Evolutionary conservation across 2,113 vertebrate species (phyloP).

Genomic region (Stercorarius parasiticus): DNA sequence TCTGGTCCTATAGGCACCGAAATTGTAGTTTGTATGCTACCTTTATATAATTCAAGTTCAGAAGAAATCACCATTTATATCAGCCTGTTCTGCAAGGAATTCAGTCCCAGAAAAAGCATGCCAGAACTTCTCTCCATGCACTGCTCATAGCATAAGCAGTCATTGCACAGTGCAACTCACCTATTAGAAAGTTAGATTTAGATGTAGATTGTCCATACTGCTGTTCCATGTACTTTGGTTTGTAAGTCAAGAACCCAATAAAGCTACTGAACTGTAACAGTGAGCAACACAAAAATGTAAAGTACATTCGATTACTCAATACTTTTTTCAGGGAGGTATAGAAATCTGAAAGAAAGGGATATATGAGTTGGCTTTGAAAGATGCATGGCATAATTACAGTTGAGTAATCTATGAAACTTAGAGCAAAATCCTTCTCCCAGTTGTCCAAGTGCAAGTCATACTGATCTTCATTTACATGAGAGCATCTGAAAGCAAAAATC

Average conservation of each 20-base stretch:
- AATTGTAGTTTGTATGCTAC: neutral
- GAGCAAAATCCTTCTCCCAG: neutral
- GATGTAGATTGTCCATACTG: slow-evolving; percentile 86
- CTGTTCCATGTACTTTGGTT: slow-evolving; percentile 92
- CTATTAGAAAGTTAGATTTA: slow-evolving; percentile 85
- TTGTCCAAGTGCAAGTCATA: neutral
- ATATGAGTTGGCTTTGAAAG: neutral
- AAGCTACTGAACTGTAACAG: slow-evolving; percentile 79
- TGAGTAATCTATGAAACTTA: neutral
- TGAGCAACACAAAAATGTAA: slow-evolving; percentile 70
- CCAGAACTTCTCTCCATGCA: neutral
- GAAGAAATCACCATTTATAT: neutral
- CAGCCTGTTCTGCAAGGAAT: neutral
- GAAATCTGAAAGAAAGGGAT: slow-evolving; percentile 78
- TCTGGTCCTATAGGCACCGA: neutral
- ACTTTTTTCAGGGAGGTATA: slow-evolving; percentile 81
- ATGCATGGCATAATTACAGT: neutral
- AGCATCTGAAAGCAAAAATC: neutral
- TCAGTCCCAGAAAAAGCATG: neutral
- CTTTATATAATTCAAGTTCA: neutral
- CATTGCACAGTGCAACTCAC: slow-evolving; percentile 65
- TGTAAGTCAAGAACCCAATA: slow-evolving; percentile 83
- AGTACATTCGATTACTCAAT: slow-evolving; percentile 80
- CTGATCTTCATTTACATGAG: neutral
- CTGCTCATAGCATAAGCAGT: neutral